Evolutionary conservation across 2,113 vertebrate species (phyloP), one percentile per base, ranked within the genome.

Genomic region (Mus musculus): DNA sequence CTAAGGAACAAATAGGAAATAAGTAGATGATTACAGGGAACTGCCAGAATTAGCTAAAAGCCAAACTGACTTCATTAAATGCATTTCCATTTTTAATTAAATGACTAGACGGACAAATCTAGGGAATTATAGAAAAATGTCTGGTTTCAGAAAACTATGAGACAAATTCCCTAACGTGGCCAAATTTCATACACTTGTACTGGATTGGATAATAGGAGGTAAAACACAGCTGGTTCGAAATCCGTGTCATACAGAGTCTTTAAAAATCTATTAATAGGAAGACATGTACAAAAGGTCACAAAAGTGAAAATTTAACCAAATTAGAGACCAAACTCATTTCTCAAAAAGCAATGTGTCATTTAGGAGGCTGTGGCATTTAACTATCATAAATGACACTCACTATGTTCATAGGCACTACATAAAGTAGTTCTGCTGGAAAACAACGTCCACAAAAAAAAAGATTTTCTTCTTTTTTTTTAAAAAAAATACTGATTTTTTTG

Each of bases 21-120:
- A 92, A 94, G 36, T 24, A 73, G n/a, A 67, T 54, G 56, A 84
- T 85, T 82, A 65, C 11, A 49, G 65, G 63, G 22, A 94, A 86
- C 24, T 88, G 10, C 9, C 71, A 88, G 13, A 71, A 36, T 72
- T 88, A 63, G 72, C 56, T 89, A 82, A 86, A 85, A 92, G 52
- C 36, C 71, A 93, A 46, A 2, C 17, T 59, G 49, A 17, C 9
- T 87, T 69, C 77, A n/a, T 86, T 72, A 86, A 92, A 89, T 92
- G 84, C n/a, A 75, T 85, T 80, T 72, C 14, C 39, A 22, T 80
- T 89, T 96, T 93, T 88, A 46, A 89, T 88, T 90, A 90, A 94
- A 28, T 80, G 5, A 84, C 42, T 78, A 24, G 69, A 77, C 19
- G 16, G 67, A 91, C 46, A 96, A 61, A 89, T 76, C 52, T 78